A percentile compares a stretch with the other conserved stretches of the same genome.
Evolutionary conservation across 2,888 invertebrate species (phyloP).

Genomic region (Plemyria rubiginata): DNA sequence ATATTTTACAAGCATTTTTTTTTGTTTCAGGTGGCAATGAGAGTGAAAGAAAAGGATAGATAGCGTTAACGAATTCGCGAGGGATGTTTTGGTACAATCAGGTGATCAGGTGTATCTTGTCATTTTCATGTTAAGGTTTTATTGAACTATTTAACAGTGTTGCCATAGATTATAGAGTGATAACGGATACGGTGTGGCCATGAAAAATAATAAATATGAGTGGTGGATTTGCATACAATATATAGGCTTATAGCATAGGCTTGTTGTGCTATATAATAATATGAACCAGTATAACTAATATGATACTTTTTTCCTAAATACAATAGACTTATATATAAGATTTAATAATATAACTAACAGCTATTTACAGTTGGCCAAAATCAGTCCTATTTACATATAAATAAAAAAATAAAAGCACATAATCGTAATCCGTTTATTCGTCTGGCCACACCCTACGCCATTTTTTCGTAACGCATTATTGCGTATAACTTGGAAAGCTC

Average conservation of each 20-base stretch:
- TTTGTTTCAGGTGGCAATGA: constrained; percentile 46
- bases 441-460: constrained; percentile 28
- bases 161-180: constrained; percentile 63
- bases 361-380: too few relatives aligned
- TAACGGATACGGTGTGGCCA: constrained; percentile 32
- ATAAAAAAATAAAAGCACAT: too few relatives aligned
- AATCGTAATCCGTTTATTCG: not conserved
- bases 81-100: constrained; percentile 58
- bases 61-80: constrained; percentile 48
- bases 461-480: constrained; percentile 29
- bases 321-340: too few relatives aligned
- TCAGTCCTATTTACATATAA: too few relatives aligned
- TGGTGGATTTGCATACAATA: too few relatives aligned
- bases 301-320: too few relatives aligned
- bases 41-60: constrained; percentile 49
- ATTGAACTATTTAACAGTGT: constrained; percentile 60
- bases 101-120: constrained; percentile 57
- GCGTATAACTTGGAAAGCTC: constrained; percentile 30
- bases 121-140: constrained; percentile 49
- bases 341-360: too few relatives aligned
- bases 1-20: too few relatives aligned
- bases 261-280: too few relatives aligned
- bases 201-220: not conserved
- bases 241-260: too few relatives aligned
- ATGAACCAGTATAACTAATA: too few relatives aligned